Evolutionary conservation across 2,113 vertebrate genomes (phyloP).

Genomic region (Onychorhynchus coronatus): DNA sequence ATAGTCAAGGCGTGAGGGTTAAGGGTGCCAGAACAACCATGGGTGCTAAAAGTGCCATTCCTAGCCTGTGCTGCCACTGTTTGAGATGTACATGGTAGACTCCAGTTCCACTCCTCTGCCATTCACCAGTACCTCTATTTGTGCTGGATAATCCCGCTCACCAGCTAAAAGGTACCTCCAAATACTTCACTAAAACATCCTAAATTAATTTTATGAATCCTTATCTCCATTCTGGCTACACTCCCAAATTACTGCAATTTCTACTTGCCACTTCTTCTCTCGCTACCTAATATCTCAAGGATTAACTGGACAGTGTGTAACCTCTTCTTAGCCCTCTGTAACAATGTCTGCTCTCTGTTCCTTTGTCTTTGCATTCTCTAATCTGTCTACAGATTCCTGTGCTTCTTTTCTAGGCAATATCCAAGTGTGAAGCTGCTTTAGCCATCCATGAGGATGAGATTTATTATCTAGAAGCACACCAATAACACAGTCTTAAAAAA

Average conservation of each 20-base stretch:
- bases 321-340: neutral
- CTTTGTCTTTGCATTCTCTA: constrained; percentile 36
- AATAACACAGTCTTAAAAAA: constrained; percentile 46
- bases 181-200: neutral
- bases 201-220: constrained; percentile 27
- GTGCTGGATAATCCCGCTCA: accelerated
- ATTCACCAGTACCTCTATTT: neutral
- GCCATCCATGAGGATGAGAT: neutral
- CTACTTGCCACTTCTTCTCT: neutral
- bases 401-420: neutral
- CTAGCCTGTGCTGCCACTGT: neutral
- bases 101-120: neutral
- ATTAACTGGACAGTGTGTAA: neutral
- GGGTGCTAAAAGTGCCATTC: neutral
- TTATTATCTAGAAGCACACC: constrained; percentile 38
- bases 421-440: neutral
- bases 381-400: neutral
- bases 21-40: neutral
- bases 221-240: neutral
- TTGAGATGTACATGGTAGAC: neutral
- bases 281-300: neutral
- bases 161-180: neutral
- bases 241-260: neutral
- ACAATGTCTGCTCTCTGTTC: constrained; percentile 8
- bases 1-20: neutral